phyloP scores from a whole-genome alignment of 2,888 invertebrate species.

The Loripinus fragilis region DNA sequence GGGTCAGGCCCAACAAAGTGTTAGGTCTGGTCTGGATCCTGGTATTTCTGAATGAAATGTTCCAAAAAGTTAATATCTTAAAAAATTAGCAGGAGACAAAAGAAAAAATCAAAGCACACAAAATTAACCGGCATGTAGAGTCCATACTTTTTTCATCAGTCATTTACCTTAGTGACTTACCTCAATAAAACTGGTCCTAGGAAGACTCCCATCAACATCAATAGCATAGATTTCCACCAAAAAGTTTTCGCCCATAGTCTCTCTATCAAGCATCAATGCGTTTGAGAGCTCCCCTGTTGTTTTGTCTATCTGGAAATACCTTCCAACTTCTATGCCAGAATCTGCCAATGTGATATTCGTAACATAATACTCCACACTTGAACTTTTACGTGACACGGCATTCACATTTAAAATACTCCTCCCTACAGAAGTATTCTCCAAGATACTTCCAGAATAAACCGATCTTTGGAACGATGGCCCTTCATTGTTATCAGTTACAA shows the following conservation, averaged over 20 bases:
- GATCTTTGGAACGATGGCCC: slow-evolving; percentile 67
- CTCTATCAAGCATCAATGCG: slow-evolving; percentile 70
- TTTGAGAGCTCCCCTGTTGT: slow-evolving; percentile 71
- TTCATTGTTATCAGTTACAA: slow-evolving; percentile 47
- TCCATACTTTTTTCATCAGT: too few species aligned
- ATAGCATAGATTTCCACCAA: slow-evolving; percentile 77
- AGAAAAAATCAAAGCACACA: too few species aligned
- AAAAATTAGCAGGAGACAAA: too few species aligned
- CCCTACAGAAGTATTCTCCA: slow-evolving; percentile 94
- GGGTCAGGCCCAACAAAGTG: too few species aligned
- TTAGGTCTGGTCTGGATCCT: too few species aligned
- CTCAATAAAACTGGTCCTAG: slow-evolving; percentile 73
- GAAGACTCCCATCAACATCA: slow-evolving; percentile 66
- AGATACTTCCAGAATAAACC: slow-evolving; percentile 89
- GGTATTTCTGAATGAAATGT: too few species aligned
- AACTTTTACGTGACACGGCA: slow-evolving; percentile 62
- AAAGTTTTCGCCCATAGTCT: slow-evolving; percentile 71
- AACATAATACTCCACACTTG: slow-evolving; percentile 93
- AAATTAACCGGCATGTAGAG: too few species aligned
- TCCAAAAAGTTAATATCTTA: too few species aligned
- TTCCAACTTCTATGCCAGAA: slow-evolving; percentile 83
- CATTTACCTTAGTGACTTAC: too few species aligned
- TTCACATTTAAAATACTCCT: slow-evolving; percentile 92
- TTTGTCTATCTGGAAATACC: slow-evolving; percentile 72
- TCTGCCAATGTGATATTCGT: slow-evolving; percentile 87